Percentiles rank a stretch among this genome's conserved stretches.
These are phyloP conservation scores for Muscidifurax raptorellus DNA, from an alignment of 1,140 invertebrate species.

Conservation along the genomic window DNA sequence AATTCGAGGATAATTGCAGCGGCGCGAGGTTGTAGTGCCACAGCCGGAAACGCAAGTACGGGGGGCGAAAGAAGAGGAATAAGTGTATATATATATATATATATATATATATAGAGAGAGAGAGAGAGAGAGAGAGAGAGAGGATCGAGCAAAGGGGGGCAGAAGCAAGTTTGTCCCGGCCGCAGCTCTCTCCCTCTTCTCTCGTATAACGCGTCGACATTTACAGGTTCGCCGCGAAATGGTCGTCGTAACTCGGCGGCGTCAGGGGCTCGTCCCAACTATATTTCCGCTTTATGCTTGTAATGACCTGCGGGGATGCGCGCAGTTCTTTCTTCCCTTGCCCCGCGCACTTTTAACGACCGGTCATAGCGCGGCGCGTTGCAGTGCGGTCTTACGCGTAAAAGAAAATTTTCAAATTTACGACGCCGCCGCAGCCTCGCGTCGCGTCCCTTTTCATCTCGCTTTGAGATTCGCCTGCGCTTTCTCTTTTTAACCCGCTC, in stretches of 20 bases:
- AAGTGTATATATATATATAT: too few species aligned
- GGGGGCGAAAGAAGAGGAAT: not conserved
- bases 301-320: conserved; percentile 43
- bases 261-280: conserved; percentile 34
- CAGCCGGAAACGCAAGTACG: too few species aligned
- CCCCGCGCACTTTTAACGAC: conserved; percentile 30
- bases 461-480: not conserved
- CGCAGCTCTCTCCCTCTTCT: not conserved
- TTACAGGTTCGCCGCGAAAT: conserved; percentile 41
- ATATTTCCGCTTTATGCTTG: conserved; percentile 54
- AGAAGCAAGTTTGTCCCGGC: not conserved
- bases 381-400: conserved; percentile 33
- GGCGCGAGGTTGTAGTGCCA: too few species aligned
- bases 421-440: not conserved
- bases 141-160: not conserved
- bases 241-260: conserved; percentile 47
- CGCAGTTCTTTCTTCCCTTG: not conserved
- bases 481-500: not conserved
- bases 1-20: not conserved
- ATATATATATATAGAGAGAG: too few species aligned
- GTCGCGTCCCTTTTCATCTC: not conserved
- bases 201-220: conserved; percentile 31
- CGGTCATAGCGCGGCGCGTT: conserved; percentile 4
- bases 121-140: too few species aligned
- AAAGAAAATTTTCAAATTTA: conserved; percentile 53